Percentiles rank a stretch among this genome's conserved stretches.
These are phyloP conservation scores for Trialeurodes vaporariorum DNA, from an alignment of 1,140 invertebrate species.

Conservation along the genomic window DNA sequence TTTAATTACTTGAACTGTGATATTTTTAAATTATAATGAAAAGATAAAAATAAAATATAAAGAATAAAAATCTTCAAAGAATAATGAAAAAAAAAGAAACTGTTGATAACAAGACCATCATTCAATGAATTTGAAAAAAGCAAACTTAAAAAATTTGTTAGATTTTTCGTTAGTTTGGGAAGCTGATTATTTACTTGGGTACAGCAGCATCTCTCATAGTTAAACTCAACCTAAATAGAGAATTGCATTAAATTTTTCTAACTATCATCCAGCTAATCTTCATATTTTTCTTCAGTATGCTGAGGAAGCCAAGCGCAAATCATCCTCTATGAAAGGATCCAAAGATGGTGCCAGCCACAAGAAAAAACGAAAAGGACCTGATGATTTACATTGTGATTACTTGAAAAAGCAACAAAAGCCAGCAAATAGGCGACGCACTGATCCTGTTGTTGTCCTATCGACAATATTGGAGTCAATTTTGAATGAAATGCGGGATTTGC, in stretches of 20 bases:
- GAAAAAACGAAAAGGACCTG: conserved; percentile 50
- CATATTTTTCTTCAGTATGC: conserved; percentile 45
- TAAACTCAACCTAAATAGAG: too few relatives aligned
- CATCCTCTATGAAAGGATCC: conserved; percentile 71
- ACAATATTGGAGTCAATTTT: conserved; percentile 85
- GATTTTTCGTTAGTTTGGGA: too few relatives aligned
- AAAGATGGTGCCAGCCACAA: conserved; percentile 54
- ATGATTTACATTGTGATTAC: conserved; percentile 82
- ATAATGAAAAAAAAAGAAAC: too few relatives aligned
- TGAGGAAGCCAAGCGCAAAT: conserved; percentile 64
- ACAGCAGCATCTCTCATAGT: too few relatives aligned
- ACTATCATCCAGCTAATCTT: background rate
- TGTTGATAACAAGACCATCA: too few relatives aligned
- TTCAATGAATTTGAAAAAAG: too few relatives aligned
- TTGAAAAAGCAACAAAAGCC: conserved; percentile 75
- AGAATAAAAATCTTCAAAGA: too few relatives aligned
- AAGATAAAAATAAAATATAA: too few relatives aligned
- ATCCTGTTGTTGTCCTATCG: conserved; percentile 90
- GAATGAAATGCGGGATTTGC: conserved; percentile 85
- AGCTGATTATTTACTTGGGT: too few relatives aligned
- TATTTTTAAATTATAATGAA: too few relatives aligned
- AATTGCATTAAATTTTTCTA: conserved; percentile 5
- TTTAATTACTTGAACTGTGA: too few relatives aligned
- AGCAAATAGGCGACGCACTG: conserved; percentile 83
- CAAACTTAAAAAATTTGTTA: too few relatives aligned